Percentiles rank a stretch among this genome's conserved stretches.
Conservation (phyloP, 2,113 vertebrate species). For the Girardinichthys multiradiatus region DNA sequence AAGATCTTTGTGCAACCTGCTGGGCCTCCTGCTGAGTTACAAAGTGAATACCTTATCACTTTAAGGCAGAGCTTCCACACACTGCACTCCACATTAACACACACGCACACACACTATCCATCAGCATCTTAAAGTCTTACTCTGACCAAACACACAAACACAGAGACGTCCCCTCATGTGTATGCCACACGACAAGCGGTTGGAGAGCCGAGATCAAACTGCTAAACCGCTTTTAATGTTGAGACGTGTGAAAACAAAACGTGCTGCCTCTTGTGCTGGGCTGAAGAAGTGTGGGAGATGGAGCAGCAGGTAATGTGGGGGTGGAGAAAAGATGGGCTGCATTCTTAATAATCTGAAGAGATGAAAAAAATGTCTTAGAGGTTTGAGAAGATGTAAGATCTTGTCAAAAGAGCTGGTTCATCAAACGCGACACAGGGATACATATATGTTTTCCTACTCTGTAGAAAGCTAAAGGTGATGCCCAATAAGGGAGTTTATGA, state of each 20-base stretch:
- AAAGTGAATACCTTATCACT: conserved; percentile 80
- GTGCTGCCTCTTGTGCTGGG: conserved; percentile 22
- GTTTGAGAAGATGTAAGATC: neutral
- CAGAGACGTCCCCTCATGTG: conserved; percentile 29
- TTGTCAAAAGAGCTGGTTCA: neutral
- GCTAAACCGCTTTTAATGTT: conserved; percentile 49
- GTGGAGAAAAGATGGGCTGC: conserved; percentile 26
- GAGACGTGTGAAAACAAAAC: conserved; percentile 59
- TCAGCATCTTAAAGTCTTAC: conserved; percentile 40
- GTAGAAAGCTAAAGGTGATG: conserved; percentile 1
- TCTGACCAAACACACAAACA: conserved; percentile 14
- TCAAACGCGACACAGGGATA: neutral
- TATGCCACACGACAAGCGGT: conserved; percentile 24
- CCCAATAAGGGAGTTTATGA: neutral
- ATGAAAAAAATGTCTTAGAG: neutral
- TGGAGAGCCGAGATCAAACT: conserved; percentile 58
- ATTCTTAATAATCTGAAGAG: conserved; percentile 20
- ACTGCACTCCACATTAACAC: conserved; percentile 45
- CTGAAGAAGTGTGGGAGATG: conserved; percentile 14
- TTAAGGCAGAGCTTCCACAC: conserved; percentile 69
- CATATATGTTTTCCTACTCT: neutral
- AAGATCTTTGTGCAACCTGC: conserved; percentile 59
- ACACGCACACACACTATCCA: conserved; percentile 37
- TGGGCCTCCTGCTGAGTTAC: conserved; percentile 68
- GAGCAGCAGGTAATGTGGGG: neutral